Percentiles rank a stretch among this genome's conserved stretches.
Evolutionary conservation across 1,140 invertebrate species (phyloP).

Genomic region (Aphis craccivora): DNA sequence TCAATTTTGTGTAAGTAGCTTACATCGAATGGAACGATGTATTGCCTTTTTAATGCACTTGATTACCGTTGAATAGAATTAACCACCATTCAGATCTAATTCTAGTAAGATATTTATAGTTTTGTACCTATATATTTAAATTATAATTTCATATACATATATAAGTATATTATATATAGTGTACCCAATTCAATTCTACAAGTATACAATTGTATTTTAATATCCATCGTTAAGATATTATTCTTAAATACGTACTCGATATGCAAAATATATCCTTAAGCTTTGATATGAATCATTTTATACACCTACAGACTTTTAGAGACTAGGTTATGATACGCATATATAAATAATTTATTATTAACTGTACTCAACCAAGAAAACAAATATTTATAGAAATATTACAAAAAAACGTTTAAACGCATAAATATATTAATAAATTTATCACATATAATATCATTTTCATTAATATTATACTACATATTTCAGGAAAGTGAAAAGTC

Average conservation of each 20-base stretch:
- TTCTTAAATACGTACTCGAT: neutral
- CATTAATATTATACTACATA: neutral
- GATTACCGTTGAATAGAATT: neutral
- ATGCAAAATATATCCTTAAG: neutral
- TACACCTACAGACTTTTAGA: neutral
- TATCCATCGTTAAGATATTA: neutral
- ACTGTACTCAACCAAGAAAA: neutral
- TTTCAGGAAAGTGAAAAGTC: neutral
- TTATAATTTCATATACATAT: neutral
- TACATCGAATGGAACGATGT: neutral
- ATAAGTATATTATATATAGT: neutral
- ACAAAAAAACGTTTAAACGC: neutral
- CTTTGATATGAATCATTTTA: neutral
- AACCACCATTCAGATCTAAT: neutral
- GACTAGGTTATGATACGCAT: neutral
- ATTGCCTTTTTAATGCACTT: neutral
- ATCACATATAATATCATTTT: neutral
- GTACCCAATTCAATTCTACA: neutral
- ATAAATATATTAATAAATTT: neutral
- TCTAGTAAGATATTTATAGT: neutral
- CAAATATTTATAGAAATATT: neutral
- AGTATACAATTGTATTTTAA: neutral
- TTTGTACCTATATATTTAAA: neutral
- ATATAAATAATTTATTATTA: neutral
- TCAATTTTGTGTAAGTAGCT: neutral